Base-by-base conservation (phyloP, 2,113 vertebrate species). In the Colius striatus region DNA sequence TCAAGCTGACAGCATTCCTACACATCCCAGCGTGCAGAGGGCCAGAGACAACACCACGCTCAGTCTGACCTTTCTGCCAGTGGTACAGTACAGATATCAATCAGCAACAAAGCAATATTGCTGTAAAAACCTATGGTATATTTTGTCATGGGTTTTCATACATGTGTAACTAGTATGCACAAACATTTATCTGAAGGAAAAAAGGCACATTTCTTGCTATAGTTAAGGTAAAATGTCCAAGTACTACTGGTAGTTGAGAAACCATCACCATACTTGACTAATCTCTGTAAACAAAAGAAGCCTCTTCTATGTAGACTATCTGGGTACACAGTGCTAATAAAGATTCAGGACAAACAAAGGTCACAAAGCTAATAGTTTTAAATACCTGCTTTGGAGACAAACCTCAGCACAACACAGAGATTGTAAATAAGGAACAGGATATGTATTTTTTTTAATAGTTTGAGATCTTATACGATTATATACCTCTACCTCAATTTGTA, bases 51-150 rank as follows among this genome's bases (percentile, higher is more conserved):
- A 45, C 10, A 41, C 2, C 6, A 27, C 18, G 27, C 27, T 77
- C 30, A 70, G 41, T 16, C 15, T 14, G n/a, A 32, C 30, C 43
- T 23, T 60, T 60, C 34, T 75, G 45, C 53, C 30, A 30, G 23
- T 15, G 27, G 23, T 29, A 25, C 27, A 50, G 22, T 16, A 60
- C 4, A 14, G 15, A 3, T 25, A 71, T 3, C 29, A 43, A 34
- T 9, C 36, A 74, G 4, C 26, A 41, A 18, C 10, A 29, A 1
- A 70, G 9, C 0, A 0, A 22, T 8, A 36, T 4, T 20, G 10
- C 47, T 7, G 41, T 30, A 50, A 85, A 89, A 91, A 55, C 20
- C 13, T 32, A 43, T 16, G 58, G 19, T 29, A 70, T 25, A 2
- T 43, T 65, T 41, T 53, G 34, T 48, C 45, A 20, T 11, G 29